phyloP scores from a whole-genome alignment of 2,888 invertebrate species.

The Rhyacophila evoluta region DNA sequence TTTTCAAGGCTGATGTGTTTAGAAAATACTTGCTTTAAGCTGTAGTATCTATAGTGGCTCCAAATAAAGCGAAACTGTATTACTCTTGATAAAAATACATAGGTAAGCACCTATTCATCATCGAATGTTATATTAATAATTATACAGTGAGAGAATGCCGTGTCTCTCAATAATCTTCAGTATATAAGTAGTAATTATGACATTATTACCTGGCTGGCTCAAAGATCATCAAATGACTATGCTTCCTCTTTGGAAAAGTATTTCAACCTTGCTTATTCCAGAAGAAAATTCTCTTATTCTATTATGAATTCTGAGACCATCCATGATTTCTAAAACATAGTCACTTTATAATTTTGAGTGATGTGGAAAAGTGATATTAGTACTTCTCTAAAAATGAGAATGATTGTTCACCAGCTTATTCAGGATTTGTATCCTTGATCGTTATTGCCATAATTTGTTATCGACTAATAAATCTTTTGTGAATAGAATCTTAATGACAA shows the following conservation, averaged over 20 bases:
- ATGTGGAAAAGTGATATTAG: constrained; percentile 5
- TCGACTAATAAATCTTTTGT: not conserved
- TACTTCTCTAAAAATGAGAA: not conserved
- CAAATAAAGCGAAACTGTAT: not conserved
- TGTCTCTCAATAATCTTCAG: not conserved
- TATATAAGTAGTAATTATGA: not conserved
- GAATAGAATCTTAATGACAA: not conserved
- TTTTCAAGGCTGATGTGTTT: constrained; percentile 16
- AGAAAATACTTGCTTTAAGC: constrained; percentile 4
- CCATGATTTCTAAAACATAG: not conserved
- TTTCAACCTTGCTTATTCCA: not conserved
- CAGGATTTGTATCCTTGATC: not conserved
- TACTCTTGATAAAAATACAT: not conserved
- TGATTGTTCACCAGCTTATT: not conserved
- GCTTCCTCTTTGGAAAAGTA: not conserved
- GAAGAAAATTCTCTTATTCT: no score
- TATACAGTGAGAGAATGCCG: not conserved
- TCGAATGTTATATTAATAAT: not conserved
- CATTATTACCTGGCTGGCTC: not conserved
- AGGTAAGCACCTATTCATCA: not conserved
- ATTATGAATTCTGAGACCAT: no score
- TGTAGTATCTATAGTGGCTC: constrained; percentile 19
- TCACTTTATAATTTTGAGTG: not conserved
- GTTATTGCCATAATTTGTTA: constrained; percentile 8
- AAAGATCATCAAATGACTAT: not conserved